These are phyloP conservation scores for Corvus hawaiiensis DNA, from an alignment of 2,113 vertebrate species.

Conservation along the genomic window DNA sequence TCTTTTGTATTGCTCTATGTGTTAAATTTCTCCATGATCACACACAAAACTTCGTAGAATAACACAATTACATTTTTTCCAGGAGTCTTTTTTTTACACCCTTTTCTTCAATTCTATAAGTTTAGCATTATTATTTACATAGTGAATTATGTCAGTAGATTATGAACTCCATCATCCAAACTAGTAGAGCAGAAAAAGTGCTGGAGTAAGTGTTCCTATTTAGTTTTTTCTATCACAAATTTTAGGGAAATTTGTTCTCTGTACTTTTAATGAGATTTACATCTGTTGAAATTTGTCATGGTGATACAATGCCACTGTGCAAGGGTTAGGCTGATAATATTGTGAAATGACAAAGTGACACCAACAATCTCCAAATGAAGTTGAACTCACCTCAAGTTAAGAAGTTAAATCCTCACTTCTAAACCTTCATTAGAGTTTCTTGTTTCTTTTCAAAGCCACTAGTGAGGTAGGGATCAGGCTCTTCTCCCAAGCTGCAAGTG, in stretches of 20 bases:
- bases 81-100: neutral
- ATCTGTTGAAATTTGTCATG: neutral
- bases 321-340: neutral
- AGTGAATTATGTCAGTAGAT: neutral
- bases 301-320: neutral
- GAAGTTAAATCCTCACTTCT: neutral
- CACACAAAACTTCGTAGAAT: neutral
- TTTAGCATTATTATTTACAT: neutral
- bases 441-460: neutral
- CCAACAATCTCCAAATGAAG: neutral
- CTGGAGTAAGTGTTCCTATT: neutral
- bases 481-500: neutral
- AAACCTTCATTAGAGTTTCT: neutral
- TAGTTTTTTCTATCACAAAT: neutral
- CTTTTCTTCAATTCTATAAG: neutral
- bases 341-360: neutral
- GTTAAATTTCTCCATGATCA: neutral
- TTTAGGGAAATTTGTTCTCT: neutral
- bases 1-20: neutral
- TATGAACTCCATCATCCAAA: neutral
- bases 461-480: neutral
- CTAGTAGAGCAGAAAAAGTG: neutral
- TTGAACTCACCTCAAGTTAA: neutral
- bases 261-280: neutral
- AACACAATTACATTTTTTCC: neutral